Evolutionary conservation across 1,140 invertebrate species (phyloP).

Genomic region (Pseudomyrmex dendroicus): DNA sequence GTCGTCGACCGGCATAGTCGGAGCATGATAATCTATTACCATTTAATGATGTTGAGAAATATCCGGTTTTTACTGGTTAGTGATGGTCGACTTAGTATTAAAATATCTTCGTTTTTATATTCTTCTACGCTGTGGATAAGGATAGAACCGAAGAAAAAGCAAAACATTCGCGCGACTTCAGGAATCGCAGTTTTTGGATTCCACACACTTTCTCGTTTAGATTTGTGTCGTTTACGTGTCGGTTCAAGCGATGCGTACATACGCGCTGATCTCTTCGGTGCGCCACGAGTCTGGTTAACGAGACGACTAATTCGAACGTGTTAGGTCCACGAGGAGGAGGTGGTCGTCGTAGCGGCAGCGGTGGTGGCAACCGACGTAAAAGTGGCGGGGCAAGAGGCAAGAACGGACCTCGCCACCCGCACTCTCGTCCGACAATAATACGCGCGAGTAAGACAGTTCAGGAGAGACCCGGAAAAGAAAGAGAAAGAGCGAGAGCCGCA

Average conservation of each 20-base stretch:
- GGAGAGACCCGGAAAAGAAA: constrained; percentile 8
- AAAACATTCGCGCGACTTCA: not conserved
- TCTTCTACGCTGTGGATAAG: no score
- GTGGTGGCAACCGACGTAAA: constrained; percentile 57
- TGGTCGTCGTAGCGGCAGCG: constrained; percentile 43
- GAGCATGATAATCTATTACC: not conserved
- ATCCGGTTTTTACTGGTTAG: not conserved
- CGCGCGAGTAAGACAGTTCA: constrained; percentile 21
- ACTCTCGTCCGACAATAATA: constrained; percentile 61
- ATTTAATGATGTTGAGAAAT: not conserved
- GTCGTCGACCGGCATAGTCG: not conserved
- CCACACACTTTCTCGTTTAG: not conserved
- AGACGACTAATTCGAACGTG: constrained; percentile 83
- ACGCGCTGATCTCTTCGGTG: constrained; percentile 61
- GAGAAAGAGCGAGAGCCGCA: constrained; percentile 61
- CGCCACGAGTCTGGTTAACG: constrained; percentile 77
- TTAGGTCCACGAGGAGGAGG: constrained; percentile 72
- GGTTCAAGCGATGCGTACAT: constrained; percentile 43
- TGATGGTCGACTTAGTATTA: no score
- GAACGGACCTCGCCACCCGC: constrained; percentile 75
- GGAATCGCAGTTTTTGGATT: not conserved
- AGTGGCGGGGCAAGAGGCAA: constrained; percentile 51
- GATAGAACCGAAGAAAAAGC: no score
- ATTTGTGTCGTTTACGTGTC: not conserved
- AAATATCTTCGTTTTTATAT: no score